Base-by-base conservation (phyloP, 2,113 vertebrate genomes). In the Sigmodon hispidus region DNA sequence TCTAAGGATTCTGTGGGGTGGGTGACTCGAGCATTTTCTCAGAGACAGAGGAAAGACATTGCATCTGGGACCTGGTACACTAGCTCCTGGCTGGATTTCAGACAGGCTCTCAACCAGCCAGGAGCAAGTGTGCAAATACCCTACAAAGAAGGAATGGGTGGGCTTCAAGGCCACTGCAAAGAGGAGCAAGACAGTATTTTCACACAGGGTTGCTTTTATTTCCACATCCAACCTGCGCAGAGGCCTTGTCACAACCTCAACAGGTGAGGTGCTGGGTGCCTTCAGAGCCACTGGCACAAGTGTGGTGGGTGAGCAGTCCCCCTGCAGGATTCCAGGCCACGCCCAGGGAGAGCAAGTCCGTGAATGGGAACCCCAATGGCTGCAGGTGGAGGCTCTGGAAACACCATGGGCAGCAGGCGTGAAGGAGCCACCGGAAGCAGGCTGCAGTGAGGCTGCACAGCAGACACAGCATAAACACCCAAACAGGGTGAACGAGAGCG, bases 191-290 rank as follows among this genome's bases (percentile, higher is more conserved):
- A 95, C 97, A 92, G 87, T 36, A 84, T 90, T 98, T 98, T 97
- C 97, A 96, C 95, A 98, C 94, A 98, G 97, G 96, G 98, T 98
- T 98, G 98, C 97, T 98, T 99, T 99, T 98, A 99, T 99, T 99
- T 98, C 98, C 98, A 98, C 52, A 90, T 98, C 98, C 98, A 98
- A 97, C 98, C 97, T 95, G 93, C 86, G 87, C 88, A 98, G 97
- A 97, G 93, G 96, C 97, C 97, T 97, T 94, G 97, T 97, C 98
- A 95, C 97, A 99, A 98, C 99, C 99, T 99, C 99, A 99, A 99
- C 97, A 98, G 99, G 98, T 99, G 99, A 98, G 98, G 98, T 99
- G 94, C 98, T 99, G 98, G 99, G 98, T 98, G 98, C 98, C 98
- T 98, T 97, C 98, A 98, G 98, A 98, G 98, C 98, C 98, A 98